Percentiles rank a stretch among this genome's conserved stretches.
phyloP scores from a whole-genome alignment of 2,113 vertebrate genomes.

The Alligator mississippiensis region DNA sequence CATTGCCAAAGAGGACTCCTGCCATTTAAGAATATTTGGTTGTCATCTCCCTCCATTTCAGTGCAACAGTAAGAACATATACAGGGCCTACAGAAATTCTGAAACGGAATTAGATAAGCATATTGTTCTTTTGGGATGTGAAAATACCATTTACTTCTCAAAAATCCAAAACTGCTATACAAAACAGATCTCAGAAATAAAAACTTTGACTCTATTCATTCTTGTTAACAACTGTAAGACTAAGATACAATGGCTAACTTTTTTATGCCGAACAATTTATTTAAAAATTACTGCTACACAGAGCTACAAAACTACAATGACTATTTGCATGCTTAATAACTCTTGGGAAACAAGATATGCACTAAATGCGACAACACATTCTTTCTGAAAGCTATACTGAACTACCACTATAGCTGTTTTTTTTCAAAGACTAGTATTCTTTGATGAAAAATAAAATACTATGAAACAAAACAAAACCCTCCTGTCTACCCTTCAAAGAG shows the following conservation, averaged over 20 bases:
- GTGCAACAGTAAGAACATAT: background rate
- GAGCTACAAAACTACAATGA: constrained; percentile 21
- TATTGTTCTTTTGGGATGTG: background rate
- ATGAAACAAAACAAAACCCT: constrained; percentile 78
- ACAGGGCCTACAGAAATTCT: background rate
- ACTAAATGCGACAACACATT: constrained; percentile 4
- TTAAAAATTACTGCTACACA: background rate
- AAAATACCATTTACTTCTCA: background rate
- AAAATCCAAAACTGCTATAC: background rate
- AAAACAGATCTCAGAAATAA: background rate
- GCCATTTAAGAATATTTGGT: background rate
- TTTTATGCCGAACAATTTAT: background rate
- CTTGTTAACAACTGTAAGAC: background rate
- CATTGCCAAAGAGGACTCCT: background rate
- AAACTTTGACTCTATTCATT: background rate
- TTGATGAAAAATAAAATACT: constrained; percentile 87
- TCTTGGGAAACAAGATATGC: constrained; percentile 25
- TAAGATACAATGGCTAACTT: background rate
- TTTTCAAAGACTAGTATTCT: constrained; percentile 76
- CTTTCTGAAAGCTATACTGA: constrained; percentile 69
- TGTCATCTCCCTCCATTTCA: background rate
- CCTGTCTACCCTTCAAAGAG: constrained; percentile 85
- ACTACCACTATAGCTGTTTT: constrained; percentile 72
- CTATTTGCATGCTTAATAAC: constrained; percentile 39
- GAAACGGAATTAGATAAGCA: background rate